These are phyloP conservation scores for Lasaia peninsularis DNA, from an alignment of 1,140 invertebrate species.

Conservation along the genomic window DNA sequence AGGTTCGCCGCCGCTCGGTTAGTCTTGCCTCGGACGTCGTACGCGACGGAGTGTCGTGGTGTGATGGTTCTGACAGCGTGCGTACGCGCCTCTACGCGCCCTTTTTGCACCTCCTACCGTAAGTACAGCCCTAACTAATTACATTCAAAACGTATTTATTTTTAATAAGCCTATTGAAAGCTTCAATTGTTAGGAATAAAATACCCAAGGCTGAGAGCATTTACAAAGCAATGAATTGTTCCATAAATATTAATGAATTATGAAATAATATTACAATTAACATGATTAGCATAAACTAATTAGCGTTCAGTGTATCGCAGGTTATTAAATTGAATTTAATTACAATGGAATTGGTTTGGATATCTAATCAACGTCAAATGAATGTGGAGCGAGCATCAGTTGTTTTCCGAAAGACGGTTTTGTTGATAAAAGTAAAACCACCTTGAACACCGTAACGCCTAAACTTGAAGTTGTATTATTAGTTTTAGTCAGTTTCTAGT, in stretches of 20 bases:
- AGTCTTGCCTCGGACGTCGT: constrained; percentile 32
- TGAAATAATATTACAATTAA: constrained; percentile 12
- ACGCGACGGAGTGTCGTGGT: constrained; percentile 18
- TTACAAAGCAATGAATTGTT: constrained; percentile 4
- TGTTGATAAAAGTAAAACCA: too few relatives aligned
- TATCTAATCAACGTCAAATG: background rate
- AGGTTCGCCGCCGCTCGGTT: constrained; percentile 18
- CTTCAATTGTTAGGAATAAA: background rate
- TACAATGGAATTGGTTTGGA: background rate
- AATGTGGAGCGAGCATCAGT: too few relatives aligned
- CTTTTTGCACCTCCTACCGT: constrained; percentile 61
- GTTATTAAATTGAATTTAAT: constrained; percentile 8
- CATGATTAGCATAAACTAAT: constrained; percentile 6
- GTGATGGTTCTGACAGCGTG: constrained; percentile 61
- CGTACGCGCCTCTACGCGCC: constrained; percentile 57
- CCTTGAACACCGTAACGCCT: too few relatives aligned
- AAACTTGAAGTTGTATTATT: too few relatives aligned
- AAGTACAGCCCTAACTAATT: constrained; percentile 29
- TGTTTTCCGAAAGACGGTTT: too few relatives aligned
- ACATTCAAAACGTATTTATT: background rate
- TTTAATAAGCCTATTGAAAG: background rate
- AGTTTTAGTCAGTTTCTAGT: too few relatives aligned
- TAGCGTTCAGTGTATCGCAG: constrained; percentile 3
- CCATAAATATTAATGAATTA: constrained; percentile 8
- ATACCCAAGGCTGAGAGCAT: constrained; percentile 7